Evolutionary conservation across 2,113 vertebrate species (phyloP).

Genomic region (Apteryx mantelli): DNA sequence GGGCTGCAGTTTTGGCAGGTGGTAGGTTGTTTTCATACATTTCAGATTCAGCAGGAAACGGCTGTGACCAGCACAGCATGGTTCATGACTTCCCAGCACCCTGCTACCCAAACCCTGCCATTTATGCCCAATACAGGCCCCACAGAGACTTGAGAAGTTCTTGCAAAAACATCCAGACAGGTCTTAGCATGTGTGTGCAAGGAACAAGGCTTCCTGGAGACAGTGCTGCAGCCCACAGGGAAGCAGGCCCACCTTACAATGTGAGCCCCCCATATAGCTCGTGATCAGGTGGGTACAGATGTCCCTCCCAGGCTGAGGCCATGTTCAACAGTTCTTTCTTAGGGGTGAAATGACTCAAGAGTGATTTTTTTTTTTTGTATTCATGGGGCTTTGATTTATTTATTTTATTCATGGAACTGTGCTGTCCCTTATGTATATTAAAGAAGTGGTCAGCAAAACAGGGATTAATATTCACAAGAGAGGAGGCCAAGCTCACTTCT

Average conservation of each 20-base stretch:
- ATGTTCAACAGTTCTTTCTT: background rate
- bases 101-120: too few relatives aligned
- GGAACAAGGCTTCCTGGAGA: background rate
- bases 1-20: background rate
- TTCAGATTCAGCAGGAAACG: background rate
- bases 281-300: background rate
- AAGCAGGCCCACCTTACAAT: background rate
- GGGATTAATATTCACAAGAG: background rate
- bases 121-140: background rate
- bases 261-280: background rate
- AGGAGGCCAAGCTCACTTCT: background rate
- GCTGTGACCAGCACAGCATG: too few relatives aligned
- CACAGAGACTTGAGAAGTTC: background rate
- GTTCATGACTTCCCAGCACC: too few relatives aligned
- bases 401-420: background rate
- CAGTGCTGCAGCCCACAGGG: rapidly evolving
- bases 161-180: background rate
- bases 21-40: background rate
- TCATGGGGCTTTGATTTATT: too few relatives aligned
- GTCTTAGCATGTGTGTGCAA: background rate
- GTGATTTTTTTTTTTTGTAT: background rate
- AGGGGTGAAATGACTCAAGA: background rate
- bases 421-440: background rate
- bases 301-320: background rate
- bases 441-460: background rate